These are phyloP conservation scores for Melinaea marsaeus DNA, from an alignment of 2,888 invertebrate genomes.

Conservation along the genomic window DNA sequence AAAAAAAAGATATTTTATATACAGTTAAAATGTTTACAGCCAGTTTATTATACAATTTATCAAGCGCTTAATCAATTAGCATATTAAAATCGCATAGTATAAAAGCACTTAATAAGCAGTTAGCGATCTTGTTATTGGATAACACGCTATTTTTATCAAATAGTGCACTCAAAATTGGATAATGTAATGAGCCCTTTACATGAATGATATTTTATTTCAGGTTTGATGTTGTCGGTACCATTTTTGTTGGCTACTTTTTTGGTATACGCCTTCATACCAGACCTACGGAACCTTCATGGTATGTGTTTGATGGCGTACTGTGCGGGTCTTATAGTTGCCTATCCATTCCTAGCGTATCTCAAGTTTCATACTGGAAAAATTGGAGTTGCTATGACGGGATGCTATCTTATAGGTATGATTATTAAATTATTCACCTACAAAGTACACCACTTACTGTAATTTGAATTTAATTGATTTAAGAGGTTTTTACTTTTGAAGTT, in stretches of 20 bases:
- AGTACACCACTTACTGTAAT: too few relatives aligned
- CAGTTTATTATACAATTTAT: too few relatives aligned
- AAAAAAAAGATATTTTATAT: too few relatives aligned
- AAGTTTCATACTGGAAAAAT: conserved; percentile 61
- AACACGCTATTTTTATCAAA: background rate
- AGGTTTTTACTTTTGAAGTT: too few relatives aligned
- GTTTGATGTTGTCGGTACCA: conserved; percentile 84
- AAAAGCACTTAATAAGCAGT: too few relatives aligned
- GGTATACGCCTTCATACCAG: conserved; percentile 84
- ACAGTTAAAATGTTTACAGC: too few relatives aligned
- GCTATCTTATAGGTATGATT: conserved; percentile 58
- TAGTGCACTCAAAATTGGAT: background rate
- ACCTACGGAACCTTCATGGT: conserved; percentile 86
- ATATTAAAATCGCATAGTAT: too few relatives aligned
- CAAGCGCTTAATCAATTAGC: too few relatives aligned
- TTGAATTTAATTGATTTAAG: too few relatives aligned
- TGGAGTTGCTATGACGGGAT: conserved; percentile 51
- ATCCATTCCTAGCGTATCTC: conserved; percentile 77
- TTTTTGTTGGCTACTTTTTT: conserved; percentile 84
- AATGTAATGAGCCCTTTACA: background rate
- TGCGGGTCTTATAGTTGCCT: conserved; percentile 80
- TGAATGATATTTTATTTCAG: conserved; percentile 58
- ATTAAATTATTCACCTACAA: too few relatives aligned
- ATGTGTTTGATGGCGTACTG: conserved; percentile 87
- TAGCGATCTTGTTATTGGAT: background rate